These are phyloP conservation scores for Drosophila ananassae DNA, from an alignment of 1,140 invertebrate species.

Conservation along the genomic window DNA sequence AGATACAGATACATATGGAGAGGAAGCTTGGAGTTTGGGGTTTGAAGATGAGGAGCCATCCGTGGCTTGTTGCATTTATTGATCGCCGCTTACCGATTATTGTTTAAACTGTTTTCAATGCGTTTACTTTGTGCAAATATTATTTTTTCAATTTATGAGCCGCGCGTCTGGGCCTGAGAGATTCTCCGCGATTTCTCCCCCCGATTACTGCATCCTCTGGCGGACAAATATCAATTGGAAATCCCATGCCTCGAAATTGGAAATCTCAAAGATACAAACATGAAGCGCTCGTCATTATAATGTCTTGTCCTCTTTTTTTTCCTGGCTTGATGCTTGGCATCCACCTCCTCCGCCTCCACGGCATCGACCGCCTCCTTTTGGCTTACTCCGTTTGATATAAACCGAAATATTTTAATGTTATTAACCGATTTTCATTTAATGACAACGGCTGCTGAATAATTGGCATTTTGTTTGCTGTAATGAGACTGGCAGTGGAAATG, in stretches of 20 bases:
- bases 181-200: conserved; percentile 17
- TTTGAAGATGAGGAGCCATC: conserved; percentile 23
- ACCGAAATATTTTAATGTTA: conserved; percentile 75
- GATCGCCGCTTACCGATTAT: conserved; percentile 78
- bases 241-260: conserved; percentile 65
- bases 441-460: conserved; percentile 44
- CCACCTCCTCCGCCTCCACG: conserved; percentile 1
- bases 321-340: conserved; percentile 25
- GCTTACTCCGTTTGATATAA: conserved; percentile 41
- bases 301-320: conserved; percentile 34
- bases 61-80: conserved; percentile 63
- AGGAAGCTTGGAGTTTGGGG: conserved; percentile 8
- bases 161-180: conserved; percentile 47
- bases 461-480: conserved; percentile 30
- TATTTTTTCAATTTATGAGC: conserved; percentile 81
- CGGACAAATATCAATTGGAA: conserved; percentile 80
- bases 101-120: conserved; percentile 83
- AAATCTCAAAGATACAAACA: conserved; percentile 72
- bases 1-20: conserved; percentile 4
- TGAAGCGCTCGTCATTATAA: conserved; percentile 57
- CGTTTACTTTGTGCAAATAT: conserved; percentile 80
- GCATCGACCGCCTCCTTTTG: background rate
- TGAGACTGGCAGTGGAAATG: conserved; percentile 31
- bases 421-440: conserved; percentile 67
- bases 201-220: conserved; percentile 47